Percentiles rank a stretch among this genome's conserved stretches.
Conservation (phyloP, 2,888 invertebrate genomes). For the Melanophora roralis region DNA sequence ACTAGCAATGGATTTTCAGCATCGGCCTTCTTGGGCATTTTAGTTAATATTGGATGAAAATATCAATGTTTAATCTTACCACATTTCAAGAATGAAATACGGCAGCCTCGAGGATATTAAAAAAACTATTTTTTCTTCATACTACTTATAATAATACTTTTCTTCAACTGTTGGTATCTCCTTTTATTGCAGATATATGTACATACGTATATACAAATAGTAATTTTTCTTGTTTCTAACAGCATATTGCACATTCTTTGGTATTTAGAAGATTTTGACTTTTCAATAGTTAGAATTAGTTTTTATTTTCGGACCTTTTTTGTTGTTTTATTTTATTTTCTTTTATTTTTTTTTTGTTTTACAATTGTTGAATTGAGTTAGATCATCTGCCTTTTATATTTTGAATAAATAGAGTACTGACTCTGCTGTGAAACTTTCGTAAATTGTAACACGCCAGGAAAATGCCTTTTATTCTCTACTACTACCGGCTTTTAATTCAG, state of each 20-base stretch:
- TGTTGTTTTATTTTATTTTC: constrained; percentile 1
- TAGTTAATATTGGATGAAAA: too few species aligned
- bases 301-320: constrained; percentile 47
- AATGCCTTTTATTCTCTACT: too few species aligned
- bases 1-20: too few species aligned
- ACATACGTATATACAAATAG: too few species aligned
- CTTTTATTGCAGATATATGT: constrained; percentile 30
- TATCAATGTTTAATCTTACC: too few species aligned
- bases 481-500: background rate
- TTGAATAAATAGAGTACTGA: background rate
- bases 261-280: constrained; percentile 61
- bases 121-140: too few species aligned
- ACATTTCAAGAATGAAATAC: too few species aligned
- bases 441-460: too few species aligned
- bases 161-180: background rate
- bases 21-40: too few species aligned
- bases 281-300: constrained; percentile 62
- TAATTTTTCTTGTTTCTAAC: constrained; percentile 10
- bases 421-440: too few species aligned
- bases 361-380: constrained; percentile 32
- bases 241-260: constrained; percentile 50
- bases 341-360: constrained; percentile 28
- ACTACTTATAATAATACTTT: background rate
- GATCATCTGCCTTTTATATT: constrained; percentile 43
- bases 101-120: too few species aligned